Percentiles rank a stretch among this genome's conserved stretches.
These are phyloP conservation scores for Gymnodraco acuticeps DNA, from an alignment of 2,797 vertebrate species.

Conservation along the genomic window DNA sequence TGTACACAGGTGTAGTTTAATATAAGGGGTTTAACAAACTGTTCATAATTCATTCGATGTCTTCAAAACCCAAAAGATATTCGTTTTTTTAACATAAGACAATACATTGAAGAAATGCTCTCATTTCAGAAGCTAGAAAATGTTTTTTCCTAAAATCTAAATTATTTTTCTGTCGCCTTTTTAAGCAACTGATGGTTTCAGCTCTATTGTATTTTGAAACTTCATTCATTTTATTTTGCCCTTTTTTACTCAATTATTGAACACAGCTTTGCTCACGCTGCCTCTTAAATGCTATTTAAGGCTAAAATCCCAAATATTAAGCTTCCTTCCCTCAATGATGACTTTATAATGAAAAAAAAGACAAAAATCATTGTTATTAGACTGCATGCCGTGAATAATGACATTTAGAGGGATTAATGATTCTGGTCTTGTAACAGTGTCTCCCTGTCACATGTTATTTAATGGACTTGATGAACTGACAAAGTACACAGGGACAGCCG, in stretches of 20 bases:
- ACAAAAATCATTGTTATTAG: no score
- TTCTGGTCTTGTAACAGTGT: no score
- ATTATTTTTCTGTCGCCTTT: not conserved
- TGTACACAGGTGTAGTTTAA: not conserved
- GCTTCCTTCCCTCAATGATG: slow-evolving; percentile 18
- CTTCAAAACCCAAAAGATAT: not conserved
- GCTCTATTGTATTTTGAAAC: not conserved
- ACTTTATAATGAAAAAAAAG: no score
- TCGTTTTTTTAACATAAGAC: not conserved
- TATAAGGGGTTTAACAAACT: not conserved
- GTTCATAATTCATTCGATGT: not conserved
- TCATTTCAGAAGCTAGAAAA: not conserved
- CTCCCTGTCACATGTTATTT: no score
- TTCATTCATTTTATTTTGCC: not conserved
- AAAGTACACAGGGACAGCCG: no score
- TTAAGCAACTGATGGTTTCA: not conserved
- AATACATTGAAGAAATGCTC: not conserved
- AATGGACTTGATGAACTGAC: no score
- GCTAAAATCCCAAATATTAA: slow-evolving; percentile 36
- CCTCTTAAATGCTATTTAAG: slow-evolving; percentile 17
- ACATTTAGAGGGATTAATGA: no score
- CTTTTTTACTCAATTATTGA: not conserved
- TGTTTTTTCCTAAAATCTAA: no score
- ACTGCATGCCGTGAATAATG: no score
- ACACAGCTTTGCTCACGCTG: not conserved